These are phyloP conservation scores for Ericerus pela DNA, from an alignment of 1,140 invertebrate genomes.

Conservation along the genomic window DNA sequence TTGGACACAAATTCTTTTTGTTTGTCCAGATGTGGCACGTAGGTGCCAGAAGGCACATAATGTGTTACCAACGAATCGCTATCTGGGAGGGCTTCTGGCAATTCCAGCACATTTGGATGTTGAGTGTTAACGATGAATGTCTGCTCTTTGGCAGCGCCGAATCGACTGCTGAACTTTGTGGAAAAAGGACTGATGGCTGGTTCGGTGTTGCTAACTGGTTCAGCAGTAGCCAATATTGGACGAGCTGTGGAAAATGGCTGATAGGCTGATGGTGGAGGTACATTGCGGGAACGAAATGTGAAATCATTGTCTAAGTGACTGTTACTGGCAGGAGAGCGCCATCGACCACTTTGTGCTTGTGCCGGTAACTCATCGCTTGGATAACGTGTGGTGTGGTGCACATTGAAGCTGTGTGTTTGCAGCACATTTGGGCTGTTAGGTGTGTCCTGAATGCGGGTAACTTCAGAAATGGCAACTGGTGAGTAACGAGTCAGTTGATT, in stretches of 20 bases:
- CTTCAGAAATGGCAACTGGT: slow-evolving; percentile 1
- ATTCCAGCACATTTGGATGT: too few species aligned
- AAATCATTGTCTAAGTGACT: background rate
- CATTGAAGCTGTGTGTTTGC: background rate
- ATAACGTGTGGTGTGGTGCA: background rate
- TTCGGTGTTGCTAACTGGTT: background rate
- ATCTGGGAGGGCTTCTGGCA: too few species aligned
- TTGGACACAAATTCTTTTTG: too few species aligned
- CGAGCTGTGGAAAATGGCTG: background rate
- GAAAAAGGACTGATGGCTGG: too few species aligned
- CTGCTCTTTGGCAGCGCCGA: background rate
- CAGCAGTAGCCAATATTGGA: background rate
- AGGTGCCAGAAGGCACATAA: too few species aligned
- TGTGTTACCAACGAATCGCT: too few species aligned
- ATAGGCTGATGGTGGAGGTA: too few species aligned
- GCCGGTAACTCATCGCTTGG: background rate
- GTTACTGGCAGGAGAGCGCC: background rate
- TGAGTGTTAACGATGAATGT: background rate
- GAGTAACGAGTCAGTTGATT: background rate
- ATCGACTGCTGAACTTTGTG: background rate
- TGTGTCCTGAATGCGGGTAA: slow-evolving; percentile 2
- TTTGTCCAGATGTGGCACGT: too few species aligned
- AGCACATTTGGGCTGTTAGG: background rate
- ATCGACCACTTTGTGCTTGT: background rate
- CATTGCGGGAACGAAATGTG: background rate